Evolutionary conservation across 2,113 vertebrate genomes (phyloP), one percentile per base, ranked within the genome.

Genomic region (Nothocercus nigrocapillus): DNA sequence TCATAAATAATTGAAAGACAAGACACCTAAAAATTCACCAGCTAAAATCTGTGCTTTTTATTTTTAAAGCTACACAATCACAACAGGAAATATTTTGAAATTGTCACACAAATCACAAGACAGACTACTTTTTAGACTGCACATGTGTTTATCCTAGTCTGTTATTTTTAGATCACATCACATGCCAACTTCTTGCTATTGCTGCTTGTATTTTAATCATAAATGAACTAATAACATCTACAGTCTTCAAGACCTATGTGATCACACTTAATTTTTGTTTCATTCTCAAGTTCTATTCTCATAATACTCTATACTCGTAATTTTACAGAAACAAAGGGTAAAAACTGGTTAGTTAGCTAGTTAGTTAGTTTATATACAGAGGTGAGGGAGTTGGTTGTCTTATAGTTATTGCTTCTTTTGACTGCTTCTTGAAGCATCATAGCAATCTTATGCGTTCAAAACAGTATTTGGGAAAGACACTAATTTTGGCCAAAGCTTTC

Each of bases 1-100:
- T 22, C 16, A 49, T 68, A 5, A 18, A 8, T 30, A 61, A n/a
- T n/a, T 66, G 47, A 83, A 89, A 66, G 32, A 77, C 36, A 80
- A 85, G 64, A 76, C 30, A 91, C 30, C 27, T 68, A 91, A 27
- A 8, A 62, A 69, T 76, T 90, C 38, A 53, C n/a, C 40, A 74
- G 30, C 22, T 84, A 54, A 88, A 80, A 59, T 27, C 5, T 22
- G 73, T 30, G 5, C 6, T 84, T 91, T 90, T 38, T 25, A 70
- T 69, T 86, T 75, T 85, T 34, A 74, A 83, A 92, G 25, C 77
- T 95, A 27, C 87, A 93, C 25, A 68, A 45, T 90, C 58, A 90
- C 83, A 96, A 95, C 92, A 96, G 95, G 96, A 97, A 96, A 96
- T 92, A 94, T 90, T 96, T 97, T 96, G 84, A 94, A 97, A 96